phyloP scores from a whole-genome alignment of 2,797 vertebrate genomes.

The Cuculus canorus region DNA sequence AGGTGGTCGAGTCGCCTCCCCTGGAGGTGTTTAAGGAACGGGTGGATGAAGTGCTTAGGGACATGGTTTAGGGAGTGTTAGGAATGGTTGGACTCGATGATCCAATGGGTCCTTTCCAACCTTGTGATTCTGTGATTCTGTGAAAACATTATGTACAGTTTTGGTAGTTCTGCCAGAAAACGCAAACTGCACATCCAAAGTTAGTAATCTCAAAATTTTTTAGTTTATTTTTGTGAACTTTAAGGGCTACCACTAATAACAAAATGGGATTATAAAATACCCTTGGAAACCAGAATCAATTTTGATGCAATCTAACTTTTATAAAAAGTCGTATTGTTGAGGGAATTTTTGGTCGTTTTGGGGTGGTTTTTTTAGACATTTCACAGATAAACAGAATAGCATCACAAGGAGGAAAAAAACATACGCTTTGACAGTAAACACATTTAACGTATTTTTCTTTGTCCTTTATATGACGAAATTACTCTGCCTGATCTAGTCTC shows the following conservation, averaged over 20 bases:
- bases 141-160: background rate
- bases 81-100: no score
- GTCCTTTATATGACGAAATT: background rate
- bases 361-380: background rate
- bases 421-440: background rate
- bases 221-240: background rate
- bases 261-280: background rate
- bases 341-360: background rate
- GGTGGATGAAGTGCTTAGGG: no score
- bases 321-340: accelerated
- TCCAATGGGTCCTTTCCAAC: no score
- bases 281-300: background rate
- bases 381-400: background rate
- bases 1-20: no score
- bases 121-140: no score
- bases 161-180: background rate
- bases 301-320: background rate
- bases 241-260: background rate
- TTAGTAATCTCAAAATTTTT: background rate
- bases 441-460: background rate
- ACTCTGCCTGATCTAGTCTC: background rate
- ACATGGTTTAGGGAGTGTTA: no score
- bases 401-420: background rate
- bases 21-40: no score
- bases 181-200: background rate